Evolutionary conservation across 2,888 invertebrate species (phyloP).

Genomic region (Torymus texanus): DNA sequence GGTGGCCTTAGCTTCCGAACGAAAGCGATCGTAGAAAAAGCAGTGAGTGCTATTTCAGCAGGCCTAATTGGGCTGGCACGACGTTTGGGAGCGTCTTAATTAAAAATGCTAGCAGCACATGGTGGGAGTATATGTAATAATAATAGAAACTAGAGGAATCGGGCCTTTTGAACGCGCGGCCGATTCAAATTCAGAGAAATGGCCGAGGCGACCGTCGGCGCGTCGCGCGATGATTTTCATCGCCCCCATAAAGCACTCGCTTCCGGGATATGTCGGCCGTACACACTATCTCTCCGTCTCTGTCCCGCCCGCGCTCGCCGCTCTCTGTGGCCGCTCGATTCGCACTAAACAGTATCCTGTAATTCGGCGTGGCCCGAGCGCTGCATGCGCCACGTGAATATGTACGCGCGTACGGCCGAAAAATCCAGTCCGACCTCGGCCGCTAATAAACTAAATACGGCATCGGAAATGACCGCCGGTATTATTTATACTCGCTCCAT

Average conservation of each 20-base stretch:
- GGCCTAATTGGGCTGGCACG: slow-evolving; percentile 21
- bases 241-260: slow-evolving; percentile 59
- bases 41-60: neutral
- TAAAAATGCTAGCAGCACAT: neutral
- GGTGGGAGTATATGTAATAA: slow-evolving; percentile 29
- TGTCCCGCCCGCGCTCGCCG: slow-evolving; percentile 7
- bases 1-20: neutral
- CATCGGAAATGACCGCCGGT: slow-evolving; percentile 72
- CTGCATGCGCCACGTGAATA: slow-evolving; percentile 21
- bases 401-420: slow-evolving; percentile 57
- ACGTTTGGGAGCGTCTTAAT: neutral
- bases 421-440: slow-evolving; percentile 61
- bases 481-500: slow-evolving; percentile 70
- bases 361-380: slow-evolving; percentile 62
- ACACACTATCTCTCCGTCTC: slow-evolving; percentile 4
- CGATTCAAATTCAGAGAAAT: slow-evolving; percentile 45
- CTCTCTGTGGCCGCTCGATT: slow-evolving; percentile 57
- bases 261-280: slow-evolving; percentile 52
- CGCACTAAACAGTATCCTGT: slow-evolving; percentile 67
- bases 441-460: slow-evolving; percentile 73
- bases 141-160: slow-evolving; percentile 46
- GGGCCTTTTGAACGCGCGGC: slow-evolving; percentile 23
- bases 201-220: slow-evolving; percentile 18
- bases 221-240: slow-evolving; percentile 56
- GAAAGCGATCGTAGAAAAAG: too few species aligned